phyloP scores from a whole-genome alignment of 2,113 vertebrate species.

The Bambusicola thoracicus region DNA sequence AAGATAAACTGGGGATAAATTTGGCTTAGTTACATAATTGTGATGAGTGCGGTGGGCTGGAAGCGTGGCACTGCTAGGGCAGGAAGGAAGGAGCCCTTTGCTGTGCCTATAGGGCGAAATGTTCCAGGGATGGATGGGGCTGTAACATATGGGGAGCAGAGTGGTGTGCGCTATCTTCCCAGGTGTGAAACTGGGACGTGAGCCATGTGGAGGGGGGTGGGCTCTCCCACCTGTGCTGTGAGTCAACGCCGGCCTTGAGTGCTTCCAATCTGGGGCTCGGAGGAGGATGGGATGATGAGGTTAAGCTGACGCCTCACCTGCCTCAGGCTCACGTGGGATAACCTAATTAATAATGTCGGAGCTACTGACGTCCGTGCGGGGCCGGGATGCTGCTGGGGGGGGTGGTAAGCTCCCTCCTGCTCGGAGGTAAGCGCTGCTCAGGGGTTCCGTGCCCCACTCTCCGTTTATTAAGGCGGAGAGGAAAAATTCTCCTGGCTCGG shows the following conservation, averaged over 20 bases:
- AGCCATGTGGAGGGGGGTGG: background rate
- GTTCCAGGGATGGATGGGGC: no score
- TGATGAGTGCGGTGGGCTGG: rapidly evolving
- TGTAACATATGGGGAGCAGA: no score
- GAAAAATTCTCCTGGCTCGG: no score
- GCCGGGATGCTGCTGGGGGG: background rate
- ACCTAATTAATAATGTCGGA: background rate
- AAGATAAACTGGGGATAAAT: background rate
- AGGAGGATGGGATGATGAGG: background rate
- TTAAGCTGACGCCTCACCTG: slow-evolving; percentile 16
- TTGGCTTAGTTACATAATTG: background rate
- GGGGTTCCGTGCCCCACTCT: background rate
- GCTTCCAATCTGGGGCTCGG: background rate
- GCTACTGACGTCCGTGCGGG: background rate
- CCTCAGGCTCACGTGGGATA: background rate
- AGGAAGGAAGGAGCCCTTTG: background rate
- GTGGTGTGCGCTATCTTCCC: no score
- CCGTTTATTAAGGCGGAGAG: background rate
- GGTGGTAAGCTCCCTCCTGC: background rate
- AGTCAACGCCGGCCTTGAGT: background rate
- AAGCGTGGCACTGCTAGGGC: rapidly evolving
- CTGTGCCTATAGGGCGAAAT: rapidly evolving
- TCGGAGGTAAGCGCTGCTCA: no score
- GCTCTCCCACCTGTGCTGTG: background rate
- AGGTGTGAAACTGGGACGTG: background rate